phyloP scores from a whole-genome alignment of 2,113 vertebrate genomes.

The Megaleporinus macrocephalus region DNA sequence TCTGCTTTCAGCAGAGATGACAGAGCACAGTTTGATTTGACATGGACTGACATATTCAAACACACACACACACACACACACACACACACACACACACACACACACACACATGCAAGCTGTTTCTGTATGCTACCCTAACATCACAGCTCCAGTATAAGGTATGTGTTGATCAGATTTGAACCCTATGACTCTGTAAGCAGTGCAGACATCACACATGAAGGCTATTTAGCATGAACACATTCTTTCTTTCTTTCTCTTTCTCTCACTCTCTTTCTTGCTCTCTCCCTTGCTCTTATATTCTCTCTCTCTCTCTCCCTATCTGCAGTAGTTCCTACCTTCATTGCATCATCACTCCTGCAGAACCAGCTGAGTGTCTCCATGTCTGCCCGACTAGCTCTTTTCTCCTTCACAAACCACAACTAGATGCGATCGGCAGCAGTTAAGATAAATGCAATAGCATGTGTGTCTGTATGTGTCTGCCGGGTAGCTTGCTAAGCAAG shows the following conservation, averaged over 20 bases:
- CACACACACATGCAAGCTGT: background rate
- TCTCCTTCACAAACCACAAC: conserved; percentile 16
- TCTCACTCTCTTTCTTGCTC: background rate
- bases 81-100: conserved; percentile 22
- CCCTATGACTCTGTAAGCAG: background rate
- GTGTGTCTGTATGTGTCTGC: background rate
- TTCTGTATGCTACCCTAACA: background rate
- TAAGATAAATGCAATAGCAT: background rate
- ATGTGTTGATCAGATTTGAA: background rate
- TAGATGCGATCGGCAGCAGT: background rate
- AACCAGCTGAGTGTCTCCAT: conserved; percentile 50
- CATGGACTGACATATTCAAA: background rate
- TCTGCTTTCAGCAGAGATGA: background rate
- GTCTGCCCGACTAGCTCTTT: background rate
- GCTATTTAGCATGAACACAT: background rate
- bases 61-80: too few species aligned
- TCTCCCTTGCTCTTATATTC: background rate
- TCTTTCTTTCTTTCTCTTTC: background rate
- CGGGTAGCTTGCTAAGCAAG: conserved; percentile 46
- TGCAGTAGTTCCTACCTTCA: conserved; percentile 25
- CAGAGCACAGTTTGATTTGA: background rate
- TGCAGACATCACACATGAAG: background rate
- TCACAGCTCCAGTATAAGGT: background rate
- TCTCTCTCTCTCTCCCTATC: background rate
- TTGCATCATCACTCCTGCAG: conserved; percentile 28